Conservation (phyloP, 2,113 vertebrate species). For the Hoplias malabaricus region DNA sequence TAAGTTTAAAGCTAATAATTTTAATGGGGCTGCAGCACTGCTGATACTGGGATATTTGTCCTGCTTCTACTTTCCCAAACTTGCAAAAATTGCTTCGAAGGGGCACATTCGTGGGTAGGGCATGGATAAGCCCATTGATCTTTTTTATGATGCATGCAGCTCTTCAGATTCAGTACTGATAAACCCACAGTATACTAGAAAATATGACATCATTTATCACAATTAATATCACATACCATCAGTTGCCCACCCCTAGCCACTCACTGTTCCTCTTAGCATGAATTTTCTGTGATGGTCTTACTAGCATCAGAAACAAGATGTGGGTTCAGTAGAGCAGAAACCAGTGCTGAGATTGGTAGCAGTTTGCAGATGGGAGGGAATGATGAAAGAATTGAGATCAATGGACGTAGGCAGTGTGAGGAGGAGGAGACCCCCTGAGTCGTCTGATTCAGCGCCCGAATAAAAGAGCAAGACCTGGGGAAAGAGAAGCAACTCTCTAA, state of each 20-base stretch:
- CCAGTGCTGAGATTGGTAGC: slow-evolving; percentile 13
- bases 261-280: background rate
- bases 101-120: no score
- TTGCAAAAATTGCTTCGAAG: no score
- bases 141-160: no score
- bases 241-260: background rate
- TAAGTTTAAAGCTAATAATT: no score
- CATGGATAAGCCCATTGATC: no score
- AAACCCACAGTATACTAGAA: no score
- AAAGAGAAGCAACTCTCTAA: slow-evolving; percentile 18
- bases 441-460: slow-evolving; percentile 60
- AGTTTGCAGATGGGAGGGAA: slow-evolving; percentile 33
- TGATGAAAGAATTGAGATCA: slow-evolving; percentile 50
- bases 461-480: slow-evolving; percentile 39
- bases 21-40: no score
- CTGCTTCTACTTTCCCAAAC: no score
- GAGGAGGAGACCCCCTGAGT: slow-evolving; percentile 58
- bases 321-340: background rate
- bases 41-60: no score
- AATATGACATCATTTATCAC: background rate
- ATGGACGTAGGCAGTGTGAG: slow-evolving; percentile 55
- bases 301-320: background rate
- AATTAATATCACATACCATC: background rate
- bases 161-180: no score
- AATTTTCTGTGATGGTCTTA: background rate